Evolutionary conservation across 1,140 invertebrate genomes (phyloP).

Genomic region (Prorops nasuta): DNA sequence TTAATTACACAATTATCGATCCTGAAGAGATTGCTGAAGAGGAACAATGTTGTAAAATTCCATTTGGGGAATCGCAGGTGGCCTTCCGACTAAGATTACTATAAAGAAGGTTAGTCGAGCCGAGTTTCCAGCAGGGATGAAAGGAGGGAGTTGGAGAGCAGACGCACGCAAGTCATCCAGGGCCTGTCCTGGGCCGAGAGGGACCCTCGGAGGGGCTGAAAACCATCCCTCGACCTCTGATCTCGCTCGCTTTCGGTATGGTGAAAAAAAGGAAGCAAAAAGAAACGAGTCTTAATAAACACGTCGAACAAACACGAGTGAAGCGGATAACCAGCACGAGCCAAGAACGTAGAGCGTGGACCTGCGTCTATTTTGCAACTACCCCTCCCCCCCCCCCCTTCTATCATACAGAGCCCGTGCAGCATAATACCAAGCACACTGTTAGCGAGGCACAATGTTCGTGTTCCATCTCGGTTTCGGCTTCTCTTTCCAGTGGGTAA

Average conservation of each 20-base stretch:
- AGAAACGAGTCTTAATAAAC: conserved; percentile 41
- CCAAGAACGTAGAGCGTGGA: conserved; percentile 18
- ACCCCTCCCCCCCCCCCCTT: not conserved
- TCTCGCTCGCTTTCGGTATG: conserved; percentile 8
- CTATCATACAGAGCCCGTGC: no score
- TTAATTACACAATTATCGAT: no score
- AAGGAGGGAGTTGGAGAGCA: no score
- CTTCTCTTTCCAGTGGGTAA: conserved; percentile 24
- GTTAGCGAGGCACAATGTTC: no score
- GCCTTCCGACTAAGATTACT: no score
- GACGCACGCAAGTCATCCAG: conserved; percentile 15
- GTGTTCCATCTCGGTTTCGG: no score
- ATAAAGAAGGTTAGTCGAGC: no score
- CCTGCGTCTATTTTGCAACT: not conserved
- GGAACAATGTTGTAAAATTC: no score
- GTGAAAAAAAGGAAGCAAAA: conserved; percentile 1
- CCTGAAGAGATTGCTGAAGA: no score
- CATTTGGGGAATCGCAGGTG: no score
- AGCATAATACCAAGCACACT: no score
- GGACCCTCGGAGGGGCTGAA: conserved; percentile 5
- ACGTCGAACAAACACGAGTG: conserved; percentile 36
- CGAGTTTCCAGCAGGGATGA: no score
- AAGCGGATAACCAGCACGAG: conserved; percentile 44
- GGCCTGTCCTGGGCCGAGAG: not conserved
- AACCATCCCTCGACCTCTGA: conserved; percentile 13